A percentile compares a stretch with the other conserved stretches of the same genome.
Evolutionary conservation across 1,140 invertebrate genomes (phyloP).

Genomic region (Magallana ariakensis): DNA sequence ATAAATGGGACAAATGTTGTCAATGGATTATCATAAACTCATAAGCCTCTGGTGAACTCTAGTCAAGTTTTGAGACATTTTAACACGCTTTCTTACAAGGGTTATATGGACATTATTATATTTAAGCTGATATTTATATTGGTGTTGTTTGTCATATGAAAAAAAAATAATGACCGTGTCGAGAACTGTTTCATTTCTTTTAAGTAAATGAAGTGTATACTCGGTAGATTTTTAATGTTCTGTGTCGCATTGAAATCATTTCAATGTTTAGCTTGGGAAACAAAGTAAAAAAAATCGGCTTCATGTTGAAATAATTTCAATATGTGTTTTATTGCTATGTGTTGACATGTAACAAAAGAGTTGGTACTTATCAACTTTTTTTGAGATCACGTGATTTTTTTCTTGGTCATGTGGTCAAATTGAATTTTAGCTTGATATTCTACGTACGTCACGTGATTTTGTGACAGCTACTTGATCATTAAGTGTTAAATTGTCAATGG

Average conservation of each 20-base stretch:
- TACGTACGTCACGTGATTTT: constrained; percentile 34
- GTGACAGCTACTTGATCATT: constrained; percentile 38
- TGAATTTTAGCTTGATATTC: constrained; percentile 37
- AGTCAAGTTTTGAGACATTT: neutral
- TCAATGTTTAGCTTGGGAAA: constrained; percentile 22
- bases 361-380: constrained; percentile 23
- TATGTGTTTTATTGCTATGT: constrained; percentile 29
- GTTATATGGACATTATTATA: neutral
- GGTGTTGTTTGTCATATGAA: constrained; percentile 26
- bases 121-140: constrained; percentile 39
- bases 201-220: neutral
- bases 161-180: constrained; percentile 16
- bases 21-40: neutral
- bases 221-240: constrained; percentile 34
- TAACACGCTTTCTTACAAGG: constrained; percentile 12
- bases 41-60: neutral
- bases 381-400: constrained; percentile 28
- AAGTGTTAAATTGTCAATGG: constrained; percentile 36
- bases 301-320: constrained; percentile 31
- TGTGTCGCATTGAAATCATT: constrained; percentile 31
- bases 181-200: neutral
- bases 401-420: constrained; percentile 35
- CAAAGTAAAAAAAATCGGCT: neutral
- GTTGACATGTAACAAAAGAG: constrained; percentile 22
- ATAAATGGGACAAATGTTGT: neutral